Evolutionary conservation across 2,888 invertebrate genomes (phyloP), one percentile per base, ranked within the genome.

Genomic region (Anticlea derivata): DNA sequence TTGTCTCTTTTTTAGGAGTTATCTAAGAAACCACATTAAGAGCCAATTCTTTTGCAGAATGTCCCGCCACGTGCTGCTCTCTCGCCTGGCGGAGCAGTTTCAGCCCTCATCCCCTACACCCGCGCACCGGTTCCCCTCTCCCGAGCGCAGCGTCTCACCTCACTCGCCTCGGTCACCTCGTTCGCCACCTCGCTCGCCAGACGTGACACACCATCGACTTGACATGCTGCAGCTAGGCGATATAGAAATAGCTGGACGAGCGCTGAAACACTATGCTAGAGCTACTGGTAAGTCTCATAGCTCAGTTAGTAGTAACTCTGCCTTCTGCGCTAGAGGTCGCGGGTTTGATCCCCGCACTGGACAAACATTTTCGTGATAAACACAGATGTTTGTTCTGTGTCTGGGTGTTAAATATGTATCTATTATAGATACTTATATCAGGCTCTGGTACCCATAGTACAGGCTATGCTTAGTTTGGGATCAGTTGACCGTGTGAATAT

Each of bases 81-180:
- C 88, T 11, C 83, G 89, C 38, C 71, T 90, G 70, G 88, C 86
- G 50, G 89, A 90, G 76, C 88, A 88, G 78, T 89, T 89, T 69
- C 83, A 81, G 73, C 75, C 80, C 1, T 70, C 83, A 0, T 82
- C 86, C 1, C 82, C 85, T 26, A 78, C 80, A 31, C 78, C 81
- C 26, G 78, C 77, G 35, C 87, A 83, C 61, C 78, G 84, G 31
- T 87, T 67, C 56, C 86, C 85, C 0, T 88, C 87, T 4, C 88
- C 87, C 1, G 87, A 85, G 47, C 79, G 87, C 46, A 89, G 86
- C 60, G 68, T 82, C 1, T 85, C 86, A 1, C 88, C 87, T 0
- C 75, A 68, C 55, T 80, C 83, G 0, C 83, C 83, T 0, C 63
- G 69, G 1, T 84, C 86, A 0, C 76, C 78, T 0, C 80, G 55